Evolutionary conservation across 2,888 invertebrate genomes (phyloP), one percentile per base, ranked within the genome.

Genomic region (Linnaemya tessellans): DNA sequence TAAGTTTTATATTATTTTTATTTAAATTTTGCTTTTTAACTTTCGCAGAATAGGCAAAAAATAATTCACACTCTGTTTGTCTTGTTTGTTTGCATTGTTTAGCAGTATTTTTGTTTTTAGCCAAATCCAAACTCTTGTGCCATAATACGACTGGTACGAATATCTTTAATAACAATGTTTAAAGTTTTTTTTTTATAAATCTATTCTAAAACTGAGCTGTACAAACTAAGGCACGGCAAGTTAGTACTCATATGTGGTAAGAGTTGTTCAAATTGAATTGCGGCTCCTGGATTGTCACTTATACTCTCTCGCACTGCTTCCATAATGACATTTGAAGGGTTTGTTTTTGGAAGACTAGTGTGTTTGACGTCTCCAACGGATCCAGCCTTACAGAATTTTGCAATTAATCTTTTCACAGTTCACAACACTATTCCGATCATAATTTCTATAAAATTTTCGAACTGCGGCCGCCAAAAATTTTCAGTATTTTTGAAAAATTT

Each of bases 101-200:
- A 35, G 38, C 25, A n/a, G n/a, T 64, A 70, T 35, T 79, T 22
- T 60, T 35, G 18, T 79, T 35, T 79, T 22, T 60, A 46, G 25
- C 38, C n/a, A 80, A 64, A 70, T 56, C 56, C 49, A 38, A 70
- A 71, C 15, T 70, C 43, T 62, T 78, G 84, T 84, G 68, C 78
- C 84, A 81, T 25, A 73, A 74, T 7, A 67, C 71, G 20, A 35
- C 67, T 79, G 79, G 78, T 65, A 78, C 78, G 58, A 54, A 43
- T 62, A 43, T 62, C 54, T 56, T 56, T 41, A 68, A 43, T 60
- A 60, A 25, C 35, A 43, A 15, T 62, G 11, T 64, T 38, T 74
- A 70, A 64, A 65, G 30, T 8, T 41, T 41, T 41, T 41, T 51
- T 41, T 77, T 58, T 0, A 43, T 58, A 49, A 58, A 18, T 35